Evolutionary conservation across 2,888 invertebrate species (phyloP).

Genomic region (Drosophila atripex): DNA sequence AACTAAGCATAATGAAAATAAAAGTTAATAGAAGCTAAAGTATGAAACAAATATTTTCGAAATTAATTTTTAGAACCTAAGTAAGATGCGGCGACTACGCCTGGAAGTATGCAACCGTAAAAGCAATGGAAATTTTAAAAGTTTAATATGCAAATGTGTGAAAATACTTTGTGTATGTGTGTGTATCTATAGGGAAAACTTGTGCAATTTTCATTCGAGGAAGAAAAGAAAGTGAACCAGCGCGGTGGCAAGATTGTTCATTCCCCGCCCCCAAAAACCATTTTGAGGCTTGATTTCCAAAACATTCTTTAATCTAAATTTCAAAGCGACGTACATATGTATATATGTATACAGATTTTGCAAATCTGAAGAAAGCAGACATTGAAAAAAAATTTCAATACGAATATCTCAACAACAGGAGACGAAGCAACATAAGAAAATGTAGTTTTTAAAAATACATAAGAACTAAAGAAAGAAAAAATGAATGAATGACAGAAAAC

Average conservation of each 20-base stretch:
- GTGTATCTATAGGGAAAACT: conserved; percentile 27
- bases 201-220: conserved; percentile 37
- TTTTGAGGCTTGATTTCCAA: conserved; percentile 49
- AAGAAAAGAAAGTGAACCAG: conserved; percentile 26
- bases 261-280: conserved; percentile 32
- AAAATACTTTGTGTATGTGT: conserved; percentile 3
- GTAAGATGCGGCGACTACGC: conserved; percentile 35
- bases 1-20: conserved; percentile 62
- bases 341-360: conserved; percentile 46
- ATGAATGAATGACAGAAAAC: conserved; percentile 48
- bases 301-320: conserved; percentile 52
- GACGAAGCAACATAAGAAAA: conserved; percentile 25
- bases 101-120: conserved; percentile 47
- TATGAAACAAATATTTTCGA: conserved; percentile 70
- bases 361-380: conserved; percentile 35
- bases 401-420: conserved; percentile 16
- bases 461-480: conserved; percentile 48
- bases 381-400: conserved; percentile 26
- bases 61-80: conserved; percentile 71
- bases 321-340: conserved; percentile 38
- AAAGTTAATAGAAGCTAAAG: conserved; percentile 62
- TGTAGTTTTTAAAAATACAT: conserved; percentile 54
- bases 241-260: conserved; percentile 29
- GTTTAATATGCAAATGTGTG: conserved; percentile 19
- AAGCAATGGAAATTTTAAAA: conserved; percentile 48